These are phyloP conservation scores for Boleophthalmus pectinirostris DNA, from an alignment of 2,113 vertebrate species.

Conservation along the genomic window DNA sequence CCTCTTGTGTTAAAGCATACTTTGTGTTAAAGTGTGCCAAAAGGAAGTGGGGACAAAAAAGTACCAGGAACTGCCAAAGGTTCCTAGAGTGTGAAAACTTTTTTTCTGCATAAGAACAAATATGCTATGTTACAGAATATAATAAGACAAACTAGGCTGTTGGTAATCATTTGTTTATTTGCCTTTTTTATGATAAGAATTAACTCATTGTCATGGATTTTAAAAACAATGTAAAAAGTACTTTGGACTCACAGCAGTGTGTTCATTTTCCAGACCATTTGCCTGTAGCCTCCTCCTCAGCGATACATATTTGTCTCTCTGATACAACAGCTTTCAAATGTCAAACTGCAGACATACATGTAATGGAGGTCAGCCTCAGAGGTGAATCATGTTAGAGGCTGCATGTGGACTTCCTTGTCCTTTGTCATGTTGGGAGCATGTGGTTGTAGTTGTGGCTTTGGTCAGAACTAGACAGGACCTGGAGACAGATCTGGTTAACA, in stretches of 20 bases:
- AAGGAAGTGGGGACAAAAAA: too few species aligned
- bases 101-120: too few species aligned
- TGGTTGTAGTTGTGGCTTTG: slow-evolving; percentile 36
- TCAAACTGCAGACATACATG: slow-evolving; percentile 55
- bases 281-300: slow-evolving; percentile 20
- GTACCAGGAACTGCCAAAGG: too few species aligned
- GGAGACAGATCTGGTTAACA: slow-evolving; percentile 19
- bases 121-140: too few species aligned
- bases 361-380: slow-evolving; percentile 61
- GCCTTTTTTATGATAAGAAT: too few species aligned
- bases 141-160: too few species aligned
- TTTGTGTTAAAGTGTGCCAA: too few species aligned
- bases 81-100: too few species aligned
- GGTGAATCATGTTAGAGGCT: slow-evolving; percentile 31
- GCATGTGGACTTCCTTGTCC: slow-evolving; percentile 14
- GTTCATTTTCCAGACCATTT: slow-evolving; percentile 8
- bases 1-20: too few species aligned
- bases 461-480: slow-evolving; percentile 20
- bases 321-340: slow-evolving; percentile 66
- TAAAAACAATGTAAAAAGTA: slow-evolving; percentile 30
- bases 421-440: slow-evolving; percentile 24
- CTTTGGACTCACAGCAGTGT: slow-evolving; percentile 25
- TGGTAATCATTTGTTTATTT: too few species aligned
- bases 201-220: too few species aligned
- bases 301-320: slow-evolving; percentile 55